Evolutionary conservation across 2,888 invertebrate species (phyloP), one percentile per base, ranked within the genome.

Genomic region (Endotricha flammealis): DNA sequence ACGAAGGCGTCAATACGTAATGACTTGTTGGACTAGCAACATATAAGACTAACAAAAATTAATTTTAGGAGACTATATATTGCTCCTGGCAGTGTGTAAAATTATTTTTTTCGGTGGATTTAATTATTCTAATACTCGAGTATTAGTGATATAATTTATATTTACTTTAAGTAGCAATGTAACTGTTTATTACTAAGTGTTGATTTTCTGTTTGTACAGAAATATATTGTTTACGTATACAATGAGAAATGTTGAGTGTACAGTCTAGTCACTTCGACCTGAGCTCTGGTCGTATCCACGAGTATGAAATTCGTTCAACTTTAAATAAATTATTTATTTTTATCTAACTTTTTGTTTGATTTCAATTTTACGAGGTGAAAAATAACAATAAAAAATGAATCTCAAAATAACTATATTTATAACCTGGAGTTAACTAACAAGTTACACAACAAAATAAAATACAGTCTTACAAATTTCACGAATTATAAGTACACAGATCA

Each of bases 401-500:
- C 75, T 77, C 72, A 81, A 82, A 81, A 82, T 81, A 86, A 78
- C 78, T 85, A 80, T 86, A 85, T 85, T 82, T 67, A 74, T 83
- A 81, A 82, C 77, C 72, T 76, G 77, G 77, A 76, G 66, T 76
- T 72, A 69, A 69, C 63, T 79, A 83, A 82, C 79, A 75, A 82
- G 71, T 79, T 76, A 82, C 76, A 79, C 79, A 85, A 85, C 75
- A 76, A 80, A 81, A 79, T 75, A 76, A 81, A 72, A 79, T 81
- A 86, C 86, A 86, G 86, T 86, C 86, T 86, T 85, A 83, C 79
- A 71, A 83, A 80, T 86, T 83, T 75, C 82, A 77, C 72, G 73
- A 77, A 80, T 66, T 63, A 79, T 86, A 86, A 86, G 85, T 86
- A 86, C 85, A 73, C 61, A 76, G 73, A 74, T 75, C 69, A 60